A percentile compares a stretch with the other conserved stretches of the same genome.
Evolutionary conservation across 2,888 invertebrate species (phyloP).

Genomic region (Eubasilissa splendida): DNA sequence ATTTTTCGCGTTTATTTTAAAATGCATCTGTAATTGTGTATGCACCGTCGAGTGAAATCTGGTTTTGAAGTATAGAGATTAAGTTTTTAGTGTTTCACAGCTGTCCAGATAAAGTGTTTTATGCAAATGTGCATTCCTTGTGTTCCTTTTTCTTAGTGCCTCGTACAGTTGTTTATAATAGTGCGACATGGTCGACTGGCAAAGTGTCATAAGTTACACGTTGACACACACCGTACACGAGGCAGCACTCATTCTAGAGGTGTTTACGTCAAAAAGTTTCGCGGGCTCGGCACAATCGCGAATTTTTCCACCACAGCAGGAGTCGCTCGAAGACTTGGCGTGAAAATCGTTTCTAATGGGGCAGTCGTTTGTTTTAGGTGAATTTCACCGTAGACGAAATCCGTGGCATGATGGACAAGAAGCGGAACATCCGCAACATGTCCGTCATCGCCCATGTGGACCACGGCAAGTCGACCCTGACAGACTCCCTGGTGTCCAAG

Average conservation of each 20-base stretch:
- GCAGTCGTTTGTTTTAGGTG: slow-evolving; percentile 79
- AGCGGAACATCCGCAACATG: slow-evolving; percentile 99
- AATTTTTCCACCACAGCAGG: not conserved
- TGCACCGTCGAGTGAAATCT: slow-evolving; percentile 51
- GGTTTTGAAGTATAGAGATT: slow-evolving; percentile 28
- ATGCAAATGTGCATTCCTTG: slow-evolving; percentile 10
- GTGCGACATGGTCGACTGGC: slow-evolving; percentile 10
- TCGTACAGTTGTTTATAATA: not conserved
- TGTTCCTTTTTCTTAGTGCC: not conserved
- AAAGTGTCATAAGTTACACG: slow-evolving; percentile 37
- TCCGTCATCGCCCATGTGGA: slow-evolving; percentile 99
- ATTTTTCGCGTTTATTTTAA: slow-evolving; percentile 25
- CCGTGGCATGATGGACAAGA: slow-evolving; percentile 99
- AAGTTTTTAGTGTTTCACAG: slow-evolving; percentile 32
- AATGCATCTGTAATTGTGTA: slow-evolving; percentile 19
- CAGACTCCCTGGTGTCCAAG: slow-evolving; percentile 99
- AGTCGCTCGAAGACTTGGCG: not conserved
- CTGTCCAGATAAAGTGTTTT: slow-evolving; percentile 29
- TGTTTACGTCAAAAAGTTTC: slow-evolving; percentile 52
- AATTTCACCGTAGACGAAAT: slow-evolving; percentile 99
- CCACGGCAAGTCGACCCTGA: slow-evolving; percentile 99
- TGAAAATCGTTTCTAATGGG: slow-evolving; percentile 14
- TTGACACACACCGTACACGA: slow-evolving; percentile 53
- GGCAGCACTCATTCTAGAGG: slow-evolving; percentile 31
- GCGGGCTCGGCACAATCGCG: not conserved